A percentile compares a stretch with the other conserved stretches of the same genome.
Evolutionary conservation across 1,140 invertebrate species (phyloP).

Genomic region (Trichomalopsis sarcophagae): DNA sequence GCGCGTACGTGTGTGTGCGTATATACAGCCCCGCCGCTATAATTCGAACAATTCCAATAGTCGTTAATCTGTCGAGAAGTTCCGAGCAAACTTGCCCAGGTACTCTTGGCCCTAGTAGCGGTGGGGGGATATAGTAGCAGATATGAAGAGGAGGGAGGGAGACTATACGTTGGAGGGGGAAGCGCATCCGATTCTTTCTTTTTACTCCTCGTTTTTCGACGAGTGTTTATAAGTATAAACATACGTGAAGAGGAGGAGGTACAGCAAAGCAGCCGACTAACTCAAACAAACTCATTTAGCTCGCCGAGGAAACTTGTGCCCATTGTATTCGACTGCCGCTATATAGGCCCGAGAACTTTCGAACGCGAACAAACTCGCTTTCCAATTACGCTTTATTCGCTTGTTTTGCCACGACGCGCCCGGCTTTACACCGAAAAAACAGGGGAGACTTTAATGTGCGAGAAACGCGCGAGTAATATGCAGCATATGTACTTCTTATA

Average conservation of each 20-base stretch:
- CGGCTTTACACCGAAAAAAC: neutral
- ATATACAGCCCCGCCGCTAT: slow-evolving; percentile 54
- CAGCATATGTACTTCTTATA: neutral
- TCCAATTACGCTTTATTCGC: slow-evolving; percentile 70
- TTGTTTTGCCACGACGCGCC: slow-evolving; percentile 61
- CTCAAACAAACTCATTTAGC: slow-evolving; percentile 73
- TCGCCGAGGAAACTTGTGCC: slow-evolving; percentile 47
- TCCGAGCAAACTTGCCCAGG: slow-evolving; percentile 64
- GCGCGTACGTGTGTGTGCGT: slow-evolving; percentile 13
- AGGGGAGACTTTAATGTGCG: neutral
- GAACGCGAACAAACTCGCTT: slow-evolving; percentile 69
- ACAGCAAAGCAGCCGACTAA: slow-evolving; percentile 58
- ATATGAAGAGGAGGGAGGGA: neutral
- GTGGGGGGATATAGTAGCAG: neutral
- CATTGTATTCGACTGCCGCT: slow-evolving; percentile 69
- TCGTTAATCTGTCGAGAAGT: slow-evolving; percentile 71
- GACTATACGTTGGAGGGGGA: neutral
- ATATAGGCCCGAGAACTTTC: slow-evolving; percentile 59
- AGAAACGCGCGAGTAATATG: neutral
- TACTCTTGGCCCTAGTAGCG: neutral
- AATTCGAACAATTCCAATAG: slow-evolving; percentile 70
- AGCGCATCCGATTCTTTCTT: neutral
- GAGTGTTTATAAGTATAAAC: slow-evolving; percentile 1
- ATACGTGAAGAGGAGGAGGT: slow-evolving; percentile 10
- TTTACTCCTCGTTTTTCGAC: neutral